Evolutionary conservation across 2,888 invertebrate genomes (phyloP).

Genomic region (Harpagoxenus sublaevis): DNA sequence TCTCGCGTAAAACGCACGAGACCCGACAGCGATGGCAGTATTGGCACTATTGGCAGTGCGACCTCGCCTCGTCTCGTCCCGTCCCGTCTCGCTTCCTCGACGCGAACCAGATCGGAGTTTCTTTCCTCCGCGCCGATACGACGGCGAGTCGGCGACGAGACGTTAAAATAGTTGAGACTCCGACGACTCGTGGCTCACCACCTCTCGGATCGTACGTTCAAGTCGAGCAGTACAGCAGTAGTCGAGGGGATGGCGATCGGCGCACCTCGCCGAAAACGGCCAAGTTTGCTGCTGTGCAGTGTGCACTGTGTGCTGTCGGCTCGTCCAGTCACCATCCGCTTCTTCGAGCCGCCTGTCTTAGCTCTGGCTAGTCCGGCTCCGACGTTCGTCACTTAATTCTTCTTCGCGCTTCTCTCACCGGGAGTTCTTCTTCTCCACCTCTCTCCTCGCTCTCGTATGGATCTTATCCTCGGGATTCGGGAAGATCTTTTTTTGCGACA

Average conservation of each 20-base stretch:
- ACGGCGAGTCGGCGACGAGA: slow-evolving; percentile 50
- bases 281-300: too few relatives aligned
- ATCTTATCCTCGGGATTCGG: too few relatives aligned
- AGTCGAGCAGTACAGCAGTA: background rate
- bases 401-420: too few relatives aligned
- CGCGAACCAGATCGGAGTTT: slow-evolving; percentile 7
- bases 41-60: too few relatives aligned
- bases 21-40: too few relatives aligned
- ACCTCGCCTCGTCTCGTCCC: slow-evolving; percentile 65
- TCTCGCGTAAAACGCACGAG: slow-evolving; percentile 49
- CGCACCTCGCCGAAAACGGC: slow-evolving; percentile 43
- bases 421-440: background rate
- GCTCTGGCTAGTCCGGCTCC: too few relatives aligned
- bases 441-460: too few relatives aligned
- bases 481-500: too few relatives aligned
- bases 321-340: too few relatives aligned
- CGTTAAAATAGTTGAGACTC: slow-evolving; percentile 79
- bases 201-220: background rate
- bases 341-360: too few relatives aligned
- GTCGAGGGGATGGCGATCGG: slow-evolving; percentile 27
- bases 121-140: background rate
- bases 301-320: too few relatives aligned
- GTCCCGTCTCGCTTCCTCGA: slow-evolving; percentile 58
- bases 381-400: background rate
- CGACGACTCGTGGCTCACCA: slow-evolving; percentile 30